Evolutionary conservation across 1,140 invertebrate genomes (phyloP), one percentile per base, ranked within the genome.

Genomic region (Pantala flavescens): DNA sequence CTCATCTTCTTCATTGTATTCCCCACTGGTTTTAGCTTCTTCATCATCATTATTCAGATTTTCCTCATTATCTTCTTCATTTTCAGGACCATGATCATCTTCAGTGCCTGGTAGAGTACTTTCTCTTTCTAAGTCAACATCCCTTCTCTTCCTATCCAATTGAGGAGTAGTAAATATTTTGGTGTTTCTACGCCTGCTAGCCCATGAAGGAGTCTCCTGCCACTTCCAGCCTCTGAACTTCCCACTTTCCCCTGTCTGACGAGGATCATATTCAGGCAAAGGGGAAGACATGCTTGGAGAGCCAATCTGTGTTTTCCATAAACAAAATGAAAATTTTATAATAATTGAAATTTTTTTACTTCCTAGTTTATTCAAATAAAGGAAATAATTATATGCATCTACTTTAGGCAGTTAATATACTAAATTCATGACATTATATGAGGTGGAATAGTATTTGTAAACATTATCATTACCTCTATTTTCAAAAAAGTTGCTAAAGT

Each of bases 181-280:
- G 24, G 55, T 76, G 19, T 72, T 24, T 2, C 43, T 63, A 11
- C 23, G 23, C 9, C 19, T 24, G 7, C 21, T 74, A 23, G 24
- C 63, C 10, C 70, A n/a, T 14, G 21, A 73, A 24, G 10, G 10
- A 23, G 21, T 55, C 72, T 42, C 24, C 21, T 71, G 28, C 28
- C 19, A 21, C 7, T 21, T 19, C 24, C 28, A 16, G 14, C 28
- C 49, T 73, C 24, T 23, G 3, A 70, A 23, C 16, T 73, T 73
- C 23, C 28, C 19, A 71, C 23, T 73, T 36, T 21, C 7, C 10
- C 14, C 16, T 23, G 63, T 23, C 24, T 49, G 36, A 49, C 21
- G n/a, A 24, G 28, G 28, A 24, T 72, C 42, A 77, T 83, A 91
- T 90, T 88, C 89, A 23, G 89, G 89, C 78, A 91, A 86, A 7